Conservation (phyloP, 2,888 invertebrate genomes). For the Xanthostigma xanthostigma region DNA sequence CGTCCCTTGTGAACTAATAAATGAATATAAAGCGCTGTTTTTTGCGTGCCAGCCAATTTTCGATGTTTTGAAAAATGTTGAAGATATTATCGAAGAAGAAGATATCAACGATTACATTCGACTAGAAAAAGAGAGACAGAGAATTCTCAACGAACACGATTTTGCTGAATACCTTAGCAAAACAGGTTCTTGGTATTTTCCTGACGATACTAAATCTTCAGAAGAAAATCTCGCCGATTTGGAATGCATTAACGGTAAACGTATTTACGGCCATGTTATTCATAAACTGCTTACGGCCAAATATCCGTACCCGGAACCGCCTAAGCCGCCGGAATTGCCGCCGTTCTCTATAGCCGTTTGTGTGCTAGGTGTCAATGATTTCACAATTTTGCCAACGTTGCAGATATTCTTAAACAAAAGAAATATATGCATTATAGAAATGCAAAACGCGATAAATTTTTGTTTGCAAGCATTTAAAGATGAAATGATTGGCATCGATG, state of each 20-base stretch:
- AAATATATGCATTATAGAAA: slow-evolving; percentile 17
- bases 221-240: slow-evolving; percentile 29
- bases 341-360: slow-evolving; percentile 20
- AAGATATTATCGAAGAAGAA: slow-evolving; percentile 22
- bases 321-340: slow-evolving; percentile 19
- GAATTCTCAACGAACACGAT: slow-evolving; percentile 36
- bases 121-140: slow-evolving; percentile 35
- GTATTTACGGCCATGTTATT: slow-evolving; percentile 20
- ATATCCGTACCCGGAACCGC: slow-evolving; percentile 20
- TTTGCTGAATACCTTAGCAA: slow-evolving; percentile 40
- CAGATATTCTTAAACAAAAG: slow-evolving; percentile 19
- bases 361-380: slow-evolving; percentile 21
- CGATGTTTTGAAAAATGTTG: slow-evolving; percentile 30
- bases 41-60: slow-evolving; percentile 38
- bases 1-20: slow-evolving; percentile 33
- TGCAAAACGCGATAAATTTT: slow-evolving; percentile 35
- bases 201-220: slow-evolving; percentile 29
- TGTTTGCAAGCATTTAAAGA: slow-evolving; percentile 37
- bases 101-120: slow-evolving; percentile 31
- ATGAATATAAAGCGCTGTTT: slow-evolving; percentile 42
- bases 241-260: not conserved
- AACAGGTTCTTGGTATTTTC: slow-evolving; percentile 36
- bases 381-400: slow-evolving; percentile 17
- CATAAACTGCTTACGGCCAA: slow-evolving; percentile 22
- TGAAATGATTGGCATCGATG: slow-evolving; percentile 35